A percentile compares a stretch with the other conserved stretches of the same genome.
These are phyloP conservation scores for Salvator merianae DNA, from an alignment of 2,113 vertebrate genomes.

Conservation along the genomic window DNA sequence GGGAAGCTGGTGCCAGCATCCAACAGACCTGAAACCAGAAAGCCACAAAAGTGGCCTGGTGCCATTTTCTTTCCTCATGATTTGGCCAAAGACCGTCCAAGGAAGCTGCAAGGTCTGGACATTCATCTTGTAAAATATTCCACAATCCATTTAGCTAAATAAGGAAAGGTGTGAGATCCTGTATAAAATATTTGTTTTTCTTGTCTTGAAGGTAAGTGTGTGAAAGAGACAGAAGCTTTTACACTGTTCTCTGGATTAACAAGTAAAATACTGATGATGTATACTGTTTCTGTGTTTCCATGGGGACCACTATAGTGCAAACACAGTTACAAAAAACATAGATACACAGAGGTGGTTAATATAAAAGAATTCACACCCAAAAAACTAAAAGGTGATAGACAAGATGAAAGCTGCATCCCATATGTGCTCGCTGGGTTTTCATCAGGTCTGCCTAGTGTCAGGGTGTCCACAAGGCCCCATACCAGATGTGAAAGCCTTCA, in stretches of 20 bases:
- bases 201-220: neutral
- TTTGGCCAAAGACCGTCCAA: neutral
- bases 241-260: neutral
- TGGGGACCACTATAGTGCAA: neutral
- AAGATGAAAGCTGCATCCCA: no score
- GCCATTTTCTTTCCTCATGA: neutral
- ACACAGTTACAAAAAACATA: neutral
- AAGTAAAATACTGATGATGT: neutral
- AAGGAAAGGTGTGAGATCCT: neutral
- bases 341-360: neutral
- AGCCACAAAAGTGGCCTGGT: neutral
- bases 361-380: neutral
- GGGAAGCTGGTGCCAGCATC: neutral
- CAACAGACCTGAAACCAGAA: neutral
- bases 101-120: neutral
- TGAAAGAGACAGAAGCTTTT: neutral
- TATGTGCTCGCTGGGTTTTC: no score
- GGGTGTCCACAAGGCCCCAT: no score
- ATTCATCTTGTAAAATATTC: slow-evolving; percentile 6
- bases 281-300: neutral
- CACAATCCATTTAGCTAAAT: slow-evolving; percentile 3
- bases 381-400: neutral
- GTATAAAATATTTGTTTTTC: neutral
- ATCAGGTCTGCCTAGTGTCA: no score
- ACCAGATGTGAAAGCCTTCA: no score